Conservation (phyloP, 1,140 invertebrate species). For the Lepidostoma basale region DNA sequence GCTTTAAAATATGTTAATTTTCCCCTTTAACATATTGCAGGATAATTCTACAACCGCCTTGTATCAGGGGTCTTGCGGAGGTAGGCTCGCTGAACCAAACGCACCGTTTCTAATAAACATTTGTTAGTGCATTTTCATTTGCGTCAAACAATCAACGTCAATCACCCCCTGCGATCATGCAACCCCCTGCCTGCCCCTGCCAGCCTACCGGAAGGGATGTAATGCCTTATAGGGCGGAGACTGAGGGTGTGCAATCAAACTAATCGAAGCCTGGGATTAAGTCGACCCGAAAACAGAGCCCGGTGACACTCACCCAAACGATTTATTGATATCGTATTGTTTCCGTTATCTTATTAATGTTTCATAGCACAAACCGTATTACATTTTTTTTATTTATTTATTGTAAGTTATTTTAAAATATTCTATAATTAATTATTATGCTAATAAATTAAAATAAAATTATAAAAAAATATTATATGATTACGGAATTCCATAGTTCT, state of each 20-base stretch:
- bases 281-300: background rate
- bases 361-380: too few species aligned
- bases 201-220: background rate
- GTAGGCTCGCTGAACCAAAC: background rate
- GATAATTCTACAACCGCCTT: background rate
- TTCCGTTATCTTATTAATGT: too few species aligned
- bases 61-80: background rate
- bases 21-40: too few species aligned
- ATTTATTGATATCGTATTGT: too few species aligned
- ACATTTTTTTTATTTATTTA: too few species aligned
- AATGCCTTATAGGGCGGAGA: slow-evolving; percentile 3
- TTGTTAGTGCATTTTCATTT: slow-evolving; percentile 35
- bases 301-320: too few species aligned
- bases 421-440: too few species aligned
- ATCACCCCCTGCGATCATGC: slow-evolving; percentile 18
- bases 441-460: too few species aligned
- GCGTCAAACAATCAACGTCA: slow-evolving; percentile 35
- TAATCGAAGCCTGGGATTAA: background rate
- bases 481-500: too few species aligned
- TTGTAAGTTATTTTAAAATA: too few species aligned
- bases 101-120: slow-evolving; percentile 18
- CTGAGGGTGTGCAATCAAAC: slow-evolving; percentile 9
- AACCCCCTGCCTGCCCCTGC: background rate
- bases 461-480: too few species aligned
- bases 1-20: too few species aligned